Percentiles rank a stretch among this genome's conserved stretches.
These are phyloP conservation scores for Ondatra zibethicus DNA, from an alignment of 2,113 vertebrate species.

Conservation along the genomic window DNA sequence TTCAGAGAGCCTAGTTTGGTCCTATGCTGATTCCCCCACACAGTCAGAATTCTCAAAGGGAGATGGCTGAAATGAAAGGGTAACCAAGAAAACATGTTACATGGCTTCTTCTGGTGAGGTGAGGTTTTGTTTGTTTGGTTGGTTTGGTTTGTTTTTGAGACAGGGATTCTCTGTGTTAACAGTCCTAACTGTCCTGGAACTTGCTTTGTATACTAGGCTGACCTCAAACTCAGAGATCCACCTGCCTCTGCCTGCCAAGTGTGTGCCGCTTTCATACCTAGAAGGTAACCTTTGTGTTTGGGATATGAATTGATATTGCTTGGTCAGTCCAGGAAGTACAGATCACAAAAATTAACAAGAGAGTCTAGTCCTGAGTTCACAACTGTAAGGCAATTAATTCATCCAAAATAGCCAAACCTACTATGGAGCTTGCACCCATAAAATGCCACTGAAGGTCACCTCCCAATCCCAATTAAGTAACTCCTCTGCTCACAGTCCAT, in stretches of 20 bases:
- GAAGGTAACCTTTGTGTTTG: background rate
- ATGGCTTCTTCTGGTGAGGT: background rate
- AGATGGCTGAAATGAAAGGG: background rate
- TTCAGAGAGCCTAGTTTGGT: too few relatives aligned
- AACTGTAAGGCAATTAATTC: background rate
- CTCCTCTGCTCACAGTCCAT: background rate
- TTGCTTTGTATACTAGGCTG: background rate
- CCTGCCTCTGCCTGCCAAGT: background rate
- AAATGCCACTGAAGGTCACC: background rate
- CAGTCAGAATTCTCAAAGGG: background rate
- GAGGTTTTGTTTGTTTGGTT: background rate
- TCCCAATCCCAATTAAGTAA: background rate
- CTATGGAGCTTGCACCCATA: background rate
- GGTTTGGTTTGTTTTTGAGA: background rate
- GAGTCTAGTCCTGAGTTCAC: background rate
- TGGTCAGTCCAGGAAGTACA: constrained; percentile 9
- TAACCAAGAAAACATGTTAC: background rate
- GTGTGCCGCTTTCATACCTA: background rate
- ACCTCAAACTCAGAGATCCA: background rate
- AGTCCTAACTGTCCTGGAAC: background rate
- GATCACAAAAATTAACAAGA: background rate
- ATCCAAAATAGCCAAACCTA: background rate
- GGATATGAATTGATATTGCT: background rate
- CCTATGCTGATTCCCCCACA: too few relatives aligned
- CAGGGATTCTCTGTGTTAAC: background rate